Evolutionary conservation across 92 coral and sea anemone genomes (phyloP).

Genomic region (Porites rus): DNA sequence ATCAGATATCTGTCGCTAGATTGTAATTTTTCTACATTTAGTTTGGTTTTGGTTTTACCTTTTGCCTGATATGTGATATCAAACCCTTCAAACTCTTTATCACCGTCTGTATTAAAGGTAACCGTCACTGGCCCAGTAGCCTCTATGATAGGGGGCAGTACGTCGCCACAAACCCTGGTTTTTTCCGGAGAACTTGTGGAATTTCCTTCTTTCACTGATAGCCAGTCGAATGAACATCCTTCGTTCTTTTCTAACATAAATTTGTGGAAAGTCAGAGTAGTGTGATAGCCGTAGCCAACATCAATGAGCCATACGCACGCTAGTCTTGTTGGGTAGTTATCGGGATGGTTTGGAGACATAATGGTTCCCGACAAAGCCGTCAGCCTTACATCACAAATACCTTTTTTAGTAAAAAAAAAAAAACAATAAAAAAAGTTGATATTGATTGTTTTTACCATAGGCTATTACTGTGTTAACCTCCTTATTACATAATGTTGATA

Average conservation of each 20-base stretch:
- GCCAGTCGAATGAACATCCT: conserved; percentile 68
- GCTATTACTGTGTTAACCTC: no score
- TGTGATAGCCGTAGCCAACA: conserved; percentile 74
- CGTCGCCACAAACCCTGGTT: conserved; percentile 56
- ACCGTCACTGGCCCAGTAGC: conserved; percentile 84
- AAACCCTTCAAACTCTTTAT: conserved; percentile 82
- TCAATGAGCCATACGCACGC: conserved; percentile 77
- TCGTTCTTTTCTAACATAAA: conserved; percentile 66
- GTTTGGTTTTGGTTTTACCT: conserved; percentile 45
- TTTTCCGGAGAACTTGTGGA: conserved; percentile 34
- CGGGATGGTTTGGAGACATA: conserved; percentile 76
- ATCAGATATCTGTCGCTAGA: no score
- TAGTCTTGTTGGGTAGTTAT: conserved; percentile 52
- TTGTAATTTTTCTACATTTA: no score
- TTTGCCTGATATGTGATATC: conserved; percentile 62
- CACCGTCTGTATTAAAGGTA: conserved; percentile 58
- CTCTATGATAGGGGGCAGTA: conserved; percentile 64
- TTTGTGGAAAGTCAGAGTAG: conserved; percentile 67
- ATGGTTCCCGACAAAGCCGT: conserved; percentile 63
- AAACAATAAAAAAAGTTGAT: neutral
- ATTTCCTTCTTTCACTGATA: conserved; percentile 68
- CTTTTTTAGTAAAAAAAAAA: conserved; percentile 12
- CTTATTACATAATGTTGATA: no score
- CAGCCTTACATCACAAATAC: conserved; percentile 62
- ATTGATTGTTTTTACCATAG: neutral